Percentiles rank a stretch among this genome's conserved stretches.
phyloP scores from a whole-genome alignment of 1,140 invertebrate genomes.

The Acromyrmex charruanus region DNA sequence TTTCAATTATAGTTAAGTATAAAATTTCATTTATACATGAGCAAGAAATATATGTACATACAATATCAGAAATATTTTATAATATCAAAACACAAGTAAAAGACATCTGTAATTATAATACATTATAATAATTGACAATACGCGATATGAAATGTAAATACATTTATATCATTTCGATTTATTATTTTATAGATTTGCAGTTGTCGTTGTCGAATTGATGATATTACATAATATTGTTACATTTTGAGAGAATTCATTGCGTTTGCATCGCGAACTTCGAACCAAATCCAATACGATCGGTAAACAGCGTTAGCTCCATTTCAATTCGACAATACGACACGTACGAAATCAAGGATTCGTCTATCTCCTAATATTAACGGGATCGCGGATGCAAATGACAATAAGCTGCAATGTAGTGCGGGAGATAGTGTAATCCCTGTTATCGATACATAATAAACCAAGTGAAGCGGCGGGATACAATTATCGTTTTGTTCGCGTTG shows the following conservation, averaged over 20 bases:
- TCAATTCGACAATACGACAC: conserved; percentile 39
- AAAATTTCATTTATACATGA: not conserved
- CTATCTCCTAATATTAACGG: conserved; percentile 43
- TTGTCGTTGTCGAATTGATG: not conserved
- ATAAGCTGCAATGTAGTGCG: conserved; percentile 36
- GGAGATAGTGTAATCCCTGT: conserved; percentile 35
- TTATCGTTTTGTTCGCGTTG: conserved; percentile 50
- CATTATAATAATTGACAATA: conserved; percentile 6
- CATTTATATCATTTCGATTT: not conserved
- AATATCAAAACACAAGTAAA: not conserved
- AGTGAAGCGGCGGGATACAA: conserved; percentile 16
- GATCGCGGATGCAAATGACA: conserved; percentile 26
- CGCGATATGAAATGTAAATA: not conserved
- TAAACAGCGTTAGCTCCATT: conserved; percentile 23
- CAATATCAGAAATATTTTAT: not conserved
- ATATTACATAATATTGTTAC: conserved; percentile 27
- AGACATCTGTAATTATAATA: not conserved
- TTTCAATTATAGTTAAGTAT: not conserved
- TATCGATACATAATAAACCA: conserved; percentile 51
- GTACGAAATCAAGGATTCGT: conserved; percentile 25
- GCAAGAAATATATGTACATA: not conserved
- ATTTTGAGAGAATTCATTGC: conserved; percentile 14
- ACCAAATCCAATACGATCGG: conserved; percentile 11
- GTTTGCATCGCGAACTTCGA: not conserved
- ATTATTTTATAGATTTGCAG: conserved; percentile 4